Evolutionary conservation across 2,113 vertebrate species (phyloP), one percentile per base, ranked within the genome.

Genomic region (Coptodon rendalli): DNA sequence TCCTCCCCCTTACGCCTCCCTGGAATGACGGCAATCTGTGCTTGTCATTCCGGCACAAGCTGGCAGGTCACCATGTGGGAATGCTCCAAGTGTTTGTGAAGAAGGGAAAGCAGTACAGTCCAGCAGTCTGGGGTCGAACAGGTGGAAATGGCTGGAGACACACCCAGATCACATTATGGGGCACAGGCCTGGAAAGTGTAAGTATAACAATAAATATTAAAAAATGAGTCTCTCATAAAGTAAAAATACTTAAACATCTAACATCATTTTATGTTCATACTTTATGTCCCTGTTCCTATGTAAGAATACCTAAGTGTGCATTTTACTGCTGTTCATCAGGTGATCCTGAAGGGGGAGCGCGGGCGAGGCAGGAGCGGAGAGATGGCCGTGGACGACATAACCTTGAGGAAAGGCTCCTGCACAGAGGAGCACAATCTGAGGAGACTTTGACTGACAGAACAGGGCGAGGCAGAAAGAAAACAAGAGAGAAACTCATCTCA

Each of bases 341-440:
- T 99, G 92, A 97, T 99, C 93, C 97, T 99, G 93, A 99, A 97
- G 96, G 99, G 98, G 1, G 98, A 98, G 91, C 97, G 97, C 38
- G 96, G 96, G 90, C 96, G 95, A 87, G 97, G 97, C 82, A 92
- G 96, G 89, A 92, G 91, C 1, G 98, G 98, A 3, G 97, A 98
- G 93, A 97, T 99, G 94, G 97, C 97, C 2, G 95, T 99, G 93
- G 99, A 99, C 59, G 98, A 99, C 81, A 96, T 99, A 89, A 96
- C 95, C 93, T 93, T 99, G 94, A 97, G 91, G 87, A 98, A 93
- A 96, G 98, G 98, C 90, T 95, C 84, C 86, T 99, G 99, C 96
- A 94, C 97, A 34, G 97, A 97, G 89, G 97, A 97, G 79, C 96
- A 94, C 92, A 95, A 95, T 95, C 91, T 91, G 87, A 95, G 94